Evolutionary conservation across 1,140 invertebrate species (phyloP).

Genomic region (Druon quercuslanigerum): DNA sequence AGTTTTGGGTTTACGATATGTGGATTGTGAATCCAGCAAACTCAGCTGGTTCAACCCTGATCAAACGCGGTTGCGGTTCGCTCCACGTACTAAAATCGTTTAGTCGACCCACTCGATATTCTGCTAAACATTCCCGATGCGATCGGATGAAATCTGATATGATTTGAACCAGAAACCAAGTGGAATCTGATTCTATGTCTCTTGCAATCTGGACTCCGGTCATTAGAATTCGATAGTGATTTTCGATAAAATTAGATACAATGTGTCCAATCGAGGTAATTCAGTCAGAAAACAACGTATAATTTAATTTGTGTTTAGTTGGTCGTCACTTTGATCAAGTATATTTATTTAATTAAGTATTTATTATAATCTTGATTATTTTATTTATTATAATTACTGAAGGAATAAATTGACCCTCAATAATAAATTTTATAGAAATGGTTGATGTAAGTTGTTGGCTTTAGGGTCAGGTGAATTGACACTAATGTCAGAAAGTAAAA

Average conservation of each 20-base stretch:
- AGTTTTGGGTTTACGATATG: background rate
- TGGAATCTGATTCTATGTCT: conserved; percentile 13
- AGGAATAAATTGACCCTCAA: too few species aligned
- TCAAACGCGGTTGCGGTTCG: conserved; percentile 13
- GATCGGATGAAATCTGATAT: conserved; percentile 27
- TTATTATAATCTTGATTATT: too few species aligned
- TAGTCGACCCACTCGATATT: conserved; percentile 17
- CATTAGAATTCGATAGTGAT: conserved; percentile 25
- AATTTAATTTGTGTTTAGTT: background rate
- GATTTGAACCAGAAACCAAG: conserved; percentile 13
- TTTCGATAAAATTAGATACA: conserved; percentile 10
- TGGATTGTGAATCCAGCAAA: background rate
- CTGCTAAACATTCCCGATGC: conserved; percentile 21
- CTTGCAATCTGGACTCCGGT: conserved; percentile 9
- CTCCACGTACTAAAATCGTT: conserved; percentile 14
- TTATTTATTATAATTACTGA: too few species aligned
- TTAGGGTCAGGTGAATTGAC: too few species aligned
- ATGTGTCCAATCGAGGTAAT: background rate
- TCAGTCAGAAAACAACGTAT: background rate
- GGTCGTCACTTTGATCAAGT: too few species aligned
- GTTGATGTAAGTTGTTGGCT: too few species aligned
- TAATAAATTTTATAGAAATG: too few species aligned
- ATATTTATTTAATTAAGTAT: too few species aligned
- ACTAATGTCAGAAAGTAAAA: too few species aligned
- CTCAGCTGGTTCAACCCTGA: conserved; percentile 13